Evolutionary conservation across 2,113 vertebrate species (phyloP).

Genomic region (Oxygymnocypris stewartii): DNA sequence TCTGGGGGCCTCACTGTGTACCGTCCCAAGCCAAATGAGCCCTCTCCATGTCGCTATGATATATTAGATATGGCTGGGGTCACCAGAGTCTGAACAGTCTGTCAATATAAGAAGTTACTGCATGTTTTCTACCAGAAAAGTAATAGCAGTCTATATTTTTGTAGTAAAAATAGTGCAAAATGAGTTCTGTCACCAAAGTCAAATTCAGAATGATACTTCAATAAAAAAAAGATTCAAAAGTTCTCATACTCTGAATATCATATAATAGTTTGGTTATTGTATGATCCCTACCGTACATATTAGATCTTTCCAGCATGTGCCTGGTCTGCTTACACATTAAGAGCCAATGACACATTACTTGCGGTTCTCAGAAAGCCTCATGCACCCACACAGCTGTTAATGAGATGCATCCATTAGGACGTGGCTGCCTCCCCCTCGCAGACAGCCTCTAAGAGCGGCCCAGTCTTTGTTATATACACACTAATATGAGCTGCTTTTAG

Average conservation of each 20-base stretch:
- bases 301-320: slow-evolving; percentile 31
- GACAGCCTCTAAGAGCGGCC: neutral
- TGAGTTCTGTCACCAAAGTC: neutral
- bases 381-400: slow-evolving; percentile 65
- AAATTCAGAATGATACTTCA: neutral
- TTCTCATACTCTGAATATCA: slow-evolving; percentile 11
- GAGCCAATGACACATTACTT: slow-evolving; percentile 53
- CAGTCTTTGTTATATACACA: neutral
- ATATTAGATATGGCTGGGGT: neutral
- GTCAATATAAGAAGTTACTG: neutral
- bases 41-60: neutral
- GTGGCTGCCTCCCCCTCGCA: slow-evolving; percentile 38
- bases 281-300: neutral
- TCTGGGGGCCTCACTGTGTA: neutral
- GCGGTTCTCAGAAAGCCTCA: slow-evolving; percentile 47
- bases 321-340: slow-evolving; percentile 11
- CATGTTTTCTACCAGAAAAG: neutral
- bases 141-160: neutral
- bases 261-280: neutral
- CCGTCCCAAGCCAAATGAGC: neutral
- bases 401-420: slow-evolving; percentile 64
- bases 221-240: neutral
- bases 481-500: slow-evolving; percentile 34
- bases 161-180: neutral
- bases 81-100: neutral